Conservation (phyloP, 1,140 invertebrate genomes). For the Drosophila funebris region DNA sequence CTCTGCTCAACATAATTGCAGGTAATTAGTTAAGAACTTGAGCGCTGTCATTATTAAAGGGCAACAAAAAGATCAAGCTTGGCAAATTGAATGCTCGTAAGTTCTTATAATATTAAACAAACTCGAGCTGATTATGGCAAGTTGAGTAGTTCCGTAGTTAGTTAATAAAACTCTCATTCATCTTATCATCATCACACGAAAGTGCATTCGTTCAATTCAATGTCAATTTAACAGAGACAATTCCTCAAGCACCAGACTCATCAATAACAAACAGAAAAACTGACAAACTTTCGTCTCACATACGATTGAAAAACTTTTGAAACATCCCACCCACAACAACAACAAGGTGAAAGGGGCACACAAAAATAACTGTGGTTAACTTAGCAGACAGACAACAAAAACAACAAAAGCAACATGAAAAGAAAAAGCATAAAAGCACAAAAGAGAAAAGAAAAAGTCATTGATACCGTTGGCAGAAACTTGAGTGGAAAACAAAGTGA, state of each 20-base stretch:
- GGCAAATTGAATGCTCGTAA: background rate
- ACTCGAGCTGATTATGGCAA: no score
- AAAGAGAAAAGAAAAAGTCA: conserved; percentile 6
- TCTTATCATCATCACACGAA: background rate
- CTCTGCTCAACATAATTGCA: conserved; percentile 36
- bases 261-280: conserved; percentile 35
- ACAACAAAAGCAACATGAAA: conserved; percentile 4
- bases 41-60: background rate
- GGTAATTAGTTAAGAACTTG: conserved; percentile 19
- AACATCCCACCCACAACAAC: background rate
- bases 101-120: background rate
- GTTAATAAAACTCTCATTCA: background rate
- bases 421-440: background rate
- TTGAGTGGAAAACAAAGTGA: conserved; percentile 48
- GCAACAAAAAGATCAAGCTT: background rate
- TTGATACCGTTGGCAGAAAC: conserved; percentile 21
- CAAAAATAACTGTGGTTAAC: conserved; percentile 49
- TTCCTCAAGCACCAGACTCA: conserved; percentile 24
- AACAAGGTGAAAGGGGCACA: conserved; percentile 20
- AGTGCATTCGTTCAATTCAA: background rate
- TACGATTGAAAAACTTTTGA: conserved; percentile 42
- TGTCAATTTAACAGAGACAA: conserved; percentile 9
- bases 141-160: background rate
- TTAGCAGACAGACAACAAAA: conserved; percentile 42
- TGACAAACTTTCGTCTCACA: conserved; percentile 30